phyloP scores from a whole-genome alignment of 2,113 vertebrate genomes.

The Parus major region DNA sequence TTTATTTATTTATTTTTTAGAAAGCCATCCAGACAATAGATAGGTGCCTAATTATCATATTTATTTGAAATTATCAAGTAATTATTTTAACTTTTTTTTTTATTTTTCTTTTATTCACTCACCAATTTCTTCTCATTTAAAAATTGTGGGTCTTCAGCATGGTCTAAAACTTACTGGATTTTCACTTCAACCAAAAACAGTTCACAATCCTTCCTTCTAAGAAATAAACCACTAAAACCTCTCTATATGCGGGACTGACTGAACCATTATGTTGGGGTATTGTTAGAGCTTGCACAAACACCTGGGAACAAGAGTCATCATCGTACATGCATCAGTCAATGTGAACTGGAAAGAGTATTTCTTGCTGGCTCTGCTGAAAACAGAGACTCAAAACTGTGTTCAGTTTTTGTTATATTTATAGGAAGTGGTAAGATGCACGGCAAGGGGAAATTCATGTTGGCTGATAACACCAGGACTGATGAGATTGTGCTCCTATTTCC shows the following conservation, averaged over 20 bases:
- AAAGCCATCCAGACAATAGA: not conserved
- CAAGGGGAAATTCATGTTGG: not conserved
- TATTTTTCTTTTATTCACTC: not conserved
- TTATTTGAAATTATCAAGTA: not conserved
- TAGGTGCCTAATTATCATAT: not conserved
- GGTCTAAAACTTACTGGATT: not conserved
- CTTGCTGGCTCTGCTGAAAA: constrained; percentile 9
- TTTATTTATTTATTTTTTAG: not conserved
- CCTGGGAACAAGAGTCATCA: not conserved
- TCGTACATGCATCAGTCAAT: not conserved
- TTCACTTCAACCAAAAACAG: not conserved
- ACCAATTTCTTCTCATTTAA: not conserved
- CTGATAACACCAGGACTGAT: not conserved
- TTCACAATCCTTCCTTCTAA: not conserved
- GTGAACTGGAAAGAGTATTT: not conserved
- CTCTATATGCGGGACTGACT: not conserved
- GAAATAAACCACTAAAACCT: not conserved
- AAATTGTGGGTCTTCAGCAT: not conserved
- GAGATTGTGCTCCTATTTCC: not conserved
- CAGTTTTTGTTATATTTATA: not conserved
- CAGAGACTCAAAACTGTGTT: not conserved
- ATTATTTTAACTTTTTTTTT: not conserved
- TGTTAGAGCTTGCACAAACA: not conserved
- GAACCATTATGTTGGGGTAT: not conserved
- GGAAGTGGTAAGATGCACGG: not conserved